Evolutionary conservation across 2,888 invertebrate species (phyloP), one percentile per base, ranked within the genome.

Genomic region (Erebia ligea): DNA sequence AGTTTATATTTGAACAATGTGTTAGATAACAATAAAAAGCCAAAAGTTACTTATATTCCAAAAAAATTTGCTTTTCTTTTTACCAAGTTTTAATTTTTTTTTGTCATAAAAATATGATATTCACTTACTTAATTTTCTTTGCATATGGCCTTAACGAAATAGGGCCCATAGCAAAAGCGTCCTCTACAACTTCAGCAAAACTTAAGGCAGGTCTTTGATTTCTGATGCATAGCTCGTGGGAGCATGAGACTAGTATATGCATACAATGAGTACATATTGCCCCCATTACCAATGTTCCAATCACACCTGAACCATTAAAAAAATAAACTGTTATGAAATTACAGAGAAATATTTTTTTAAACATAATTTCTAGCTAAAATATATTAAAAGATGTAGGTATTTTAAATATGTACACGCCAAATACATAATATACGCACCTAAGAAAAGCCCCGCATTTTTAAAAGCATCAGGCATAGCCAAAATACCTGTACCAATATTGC

Each of bases 381-480:
- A n/a, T 50, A 50, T 50, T 1, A 50, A 50, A 50, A 17, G 54
- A 3, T 10, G 11, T n/a, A n/a, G n/a, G n/a, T 54, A 54, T 1
- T 54, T 19, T 8, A 54, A 54, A 45, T 11, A 19, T 17, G 8
- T 54, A 1, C 8, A 17, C 19, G 15, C 6, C n/a, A n/a, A 8
- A n/a, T 45, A 59, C 8, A 52, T 67, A 67, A 50, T 48, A 45
- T 45, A 84, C 90, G 81, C 83, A 83, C 98, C 98, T 73, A 98
- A 95, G 82, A 96, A 95, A 70, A 98, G 94, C 13, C 99, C 99
- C 69, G 98, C 96, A 92, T 98, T 97, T 86, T 96, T 96, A 84
- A 98, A 97, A 17, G 98, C 98, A 90, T 98, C 96, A 5, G 99
- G 99, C 97, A 99, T 98, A 9, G 99, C 99, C 77, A 99, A 92